phyloP scores from a whole-genome alignment of 2,888 invertebrate genomes.

The Portevinia maculata region DNA sequence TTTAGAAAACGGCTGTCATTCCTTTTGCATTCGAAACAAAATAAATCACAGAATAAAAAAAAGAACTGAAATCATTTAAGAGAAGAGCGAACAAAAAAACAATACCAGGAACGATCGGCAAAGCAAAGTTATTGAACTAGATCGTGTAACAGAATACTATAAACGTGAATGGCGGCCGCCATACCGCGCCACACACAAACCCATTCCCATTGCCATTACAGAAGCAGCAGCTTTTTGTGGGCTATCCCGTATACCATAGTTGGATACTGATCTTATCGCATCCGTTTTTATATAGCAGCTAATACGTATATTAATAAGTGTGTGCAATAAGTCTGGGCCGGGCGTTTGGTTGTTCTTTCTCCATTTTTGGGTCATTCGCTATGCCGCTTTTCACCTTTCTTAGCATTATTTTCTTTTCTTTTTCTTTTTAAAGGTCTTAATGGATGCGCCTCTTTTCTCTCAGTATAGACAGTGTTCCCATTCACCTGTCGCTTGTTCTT shows the following conservation, averaged over 20 bases:
- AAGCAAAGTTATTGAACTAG: slow-evolving; percentile 6
- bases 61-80: not conserved
- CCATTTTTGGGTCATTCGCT: slow-evolving; percentile 57
- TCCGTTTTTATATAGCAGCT: slow-evolving; percentile 4
- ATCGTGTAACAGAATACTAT: slow-evolving; percentile 21
- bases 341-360: slow-evolving; percentile 22
- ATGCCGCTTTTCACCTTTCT: slow-evolving; percentile 38
- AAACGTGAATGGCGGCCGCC: not conserved
- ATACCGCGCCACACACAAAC: not conserved
- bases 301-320: not conserved
- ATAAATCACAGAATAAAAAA: not conserved
- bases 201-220: slow-evolving; percentile 3
- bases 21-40: not conserved
- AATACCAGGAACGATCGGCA: not conserved
- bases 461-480: slow-evolving; percentile 16
- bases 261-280: slow-evolving; percentile 15
- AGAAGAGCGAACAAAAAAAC: too few species aligned
- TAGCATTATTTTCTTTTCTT: not conserved
- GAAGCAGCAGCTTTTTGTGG: slow-evolving; percentile 2
- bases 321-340: slow-evolving; percentile 11
- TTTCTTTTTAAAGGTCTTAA: not conserved
- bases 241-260: not conserved
- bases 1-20: too few species aligned
- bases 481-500: slow-evolving; percentile 5
- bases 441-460: not conserved